Base-by-base conservation (phyloP, 2,797 vertebrate species). In the Decapterus maruadsi region DNA sequence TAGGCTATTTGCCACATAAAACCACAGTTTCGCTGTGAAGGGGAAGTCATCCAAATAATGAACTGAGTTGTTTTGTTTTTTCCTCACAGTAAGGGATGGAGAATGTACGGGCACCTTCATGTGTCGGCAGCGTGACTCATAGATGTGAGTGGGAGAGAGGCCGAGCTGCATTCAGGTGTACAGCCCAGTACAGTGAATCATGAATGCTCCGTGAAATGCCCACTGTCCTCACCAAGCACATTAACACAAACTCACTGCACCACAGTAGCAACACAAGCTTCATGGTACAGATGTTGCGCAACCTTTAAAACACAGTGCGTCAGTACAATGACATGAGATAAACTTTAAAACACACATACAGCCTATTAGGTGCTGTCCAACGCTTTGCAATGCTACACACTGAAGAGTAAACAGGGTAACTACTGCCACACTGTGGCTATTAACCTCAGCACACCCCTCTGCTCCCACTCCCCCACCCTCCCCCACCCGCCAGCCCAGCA, bases 371-470 rank as follows among this genome's bases (percentile, higher is more conserved):
- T 36, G 8, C 29, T 51, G 10, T 20, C 53, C 48, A 40, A 64
- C 12, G 63, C n/a, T 55, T 34, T 42, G 36, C 19, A 22, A 14
- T 60, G 46, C 9, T 11, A 14, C 50, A 68, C 3, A 7, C 13
- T 20, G 20, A 29, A 69, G 5, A 54, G 63, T 56, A 79, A 84
- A 81, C 54, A 81, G 70, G 61, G 81, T 13, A 60, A 63, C 81
- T 93, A 86, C 90, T 93, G 94, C 91, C 92, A 90, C 89, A 86
- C 83, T 76, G 93, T 92, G 93, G 93, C 64, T 20, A 65, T 78
- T 77, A 78, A 89, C 70, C 69, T 86, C 88, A 90, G 58, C 63
- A 75, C 91, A 93, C 57, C 80, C 42, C 42, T 6, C 14, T 19
- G 13, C 51, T 48, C 55, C 31, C 55, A 6, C 61, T 17, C 11